Conservation (phyloP, 1,140 invertebrate species). For the Macrobrachium nipponense region DNA sequence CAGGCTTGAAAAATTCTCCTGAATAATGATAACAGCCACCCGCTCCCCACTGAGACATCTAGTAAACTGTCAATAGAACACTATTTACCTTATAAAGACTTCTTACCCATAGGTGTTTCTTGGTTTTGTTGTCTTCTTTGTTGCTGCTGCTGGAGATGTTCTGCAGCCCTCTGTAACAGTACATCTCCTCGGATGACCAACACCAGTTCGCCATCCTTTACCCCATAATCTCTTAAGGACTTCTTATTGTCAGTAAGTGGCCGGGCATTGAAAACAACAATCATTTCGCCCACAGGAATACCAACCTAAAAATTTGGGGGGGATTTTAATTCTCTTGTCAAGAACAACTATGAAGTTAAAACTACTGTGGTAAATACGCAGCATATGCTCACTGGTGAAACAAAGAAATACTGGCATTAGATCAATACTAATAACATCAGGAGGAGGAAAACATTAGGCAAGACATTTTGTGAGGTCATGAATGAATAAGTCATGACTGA, state of each 20-base stretch:
- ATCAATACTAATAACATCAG: no score
- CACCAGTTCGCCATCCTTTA: conserved; percentile 89
- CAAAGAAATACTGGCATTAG: no score
- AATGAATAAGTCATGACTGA: no score
- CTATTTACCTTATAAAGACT: background rate
- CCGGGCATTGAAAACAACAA: conserved; percentile 86
- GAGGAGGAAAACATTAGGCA: no score
- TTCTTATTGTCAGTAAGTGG: conserved; percentile 87
- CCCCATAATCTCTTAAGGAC: conserved; percentile 80
- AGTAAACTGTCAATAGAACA: background rate
- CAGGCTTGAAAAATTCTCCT: no score
- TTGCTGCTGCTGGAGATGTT: conserved; percentile 30
- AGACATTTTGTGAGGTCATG: no score
- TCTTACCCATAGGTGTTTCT: background rate
- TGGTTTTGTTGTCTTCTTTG: conserved; percentile 75
- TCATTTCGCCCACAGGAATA: conserved; percentile 83
- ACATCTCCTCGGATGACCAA: conserved; percentile 75
- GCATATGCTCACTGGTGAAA: no score
- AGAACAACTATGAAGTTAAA: background rate
- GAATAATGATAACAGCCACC: no score
- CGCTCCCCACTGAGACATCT: no score
- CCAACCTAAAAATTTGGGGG: conserved; percentile 76
- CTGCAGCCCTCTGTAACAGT: conserved; percentile 15
- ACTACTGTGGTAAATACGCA: background rate
- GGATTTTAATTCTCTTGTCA: background rate